These are phyloP conservation scores for Camptogramma bilineatum DNA, from an alignment of 2,888 invertebrate genomes.

Conservation along the genomic window DNA sequence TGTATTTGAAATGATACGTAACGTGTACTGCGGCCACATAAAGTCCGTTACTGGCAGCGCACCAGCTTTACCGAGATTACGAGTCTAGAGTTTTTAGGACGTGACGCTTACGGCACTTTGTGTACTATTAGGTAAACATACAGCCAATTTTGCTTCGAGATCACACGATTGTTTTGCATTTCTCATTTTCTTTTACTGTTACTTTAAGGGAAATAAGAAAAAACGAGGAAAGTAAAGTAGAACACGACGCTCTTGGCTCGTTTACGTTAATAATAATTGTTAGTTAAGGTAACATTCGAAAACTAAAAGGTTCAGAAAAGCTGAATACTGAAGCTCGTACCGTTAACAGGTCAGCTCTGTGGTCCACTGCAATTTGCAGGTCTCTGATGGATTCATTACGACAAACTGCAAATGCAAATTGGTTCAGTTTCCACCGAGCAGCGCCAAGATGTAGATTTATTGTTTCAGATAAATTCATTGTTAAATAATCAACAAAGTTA, in stretches of 20 bases:
- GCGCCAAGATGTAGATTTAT: neutral
- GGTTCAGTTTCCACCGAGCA: neutral
- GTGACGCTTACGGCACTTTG: constrained; percentile 68
- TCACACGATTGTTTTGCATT: constrained; percentile 12
- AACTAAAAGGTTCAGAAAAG: neutral
- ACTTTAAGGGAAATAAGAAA: constrained; percentile 14
- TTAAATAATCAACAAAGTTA: constrained; percentile 1
- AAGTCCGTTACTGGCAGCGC: constrained; percentile 47
- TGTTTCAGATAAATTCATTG: neutral
- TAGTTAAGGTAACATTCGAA: neutral
- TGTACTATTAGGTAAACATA: constrained; percentile 49
- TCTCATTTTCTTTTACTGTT: constrained; percentile 11
- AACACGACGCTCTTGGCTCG: neutral
- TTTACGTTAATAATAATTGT: too few relatives aligned
- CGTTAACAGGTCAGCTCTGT: neutral
- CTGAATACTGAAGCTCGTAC: neutral
- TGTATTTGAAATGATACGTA: constrained; percentile 50
- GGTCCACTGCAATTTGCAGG: constrained; percentile 1
- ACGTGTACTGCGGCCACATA: constrained; percentile 36
- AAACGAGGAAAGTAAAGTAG: neutral
- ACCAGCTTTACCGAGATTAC: constrained; percentile 50
- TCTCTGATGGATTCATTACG: neutral
- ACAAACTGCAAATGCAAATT: constrained; percentile 2
- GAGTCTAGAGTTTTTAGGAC: constrained; percentile 66
- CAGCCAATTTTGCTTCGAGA: constrained; percentile 22